A percentile compares a stretch with the other conserved stretches of the same genome.
These are phyloP conservation scores for Camponotus pennsylvanicus DNA, from an alignment of 1,140 invertebrate genomes.

Conservation along the genomic window DNA sequence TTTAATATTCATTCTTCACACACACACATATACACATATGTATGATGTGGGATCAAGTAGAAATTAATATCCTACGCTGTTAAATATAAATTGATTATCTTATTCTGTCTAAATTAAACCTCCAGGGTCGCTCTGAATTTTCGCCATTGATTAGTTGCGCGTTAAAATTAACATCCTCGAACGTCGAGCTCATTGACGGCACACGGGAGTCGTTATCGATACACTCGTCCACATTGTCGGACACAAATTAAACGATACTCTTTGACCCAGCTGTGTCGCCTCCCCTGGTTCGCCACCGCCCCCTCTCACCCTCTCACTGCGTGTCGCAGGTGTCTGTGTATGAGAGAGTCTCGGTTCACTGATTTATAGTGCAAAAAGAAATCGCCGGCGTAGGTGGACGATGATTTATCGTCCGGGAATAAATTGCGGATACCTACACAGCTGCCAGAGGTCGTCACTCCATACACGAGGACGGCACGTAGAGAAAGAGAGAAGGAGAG, in stretches of 20 bases:
- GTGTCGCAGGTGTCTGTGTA: conserved; percentile 51
- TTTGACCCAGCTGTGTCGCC: conserved; percentile 20
- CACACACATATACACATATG: neutral
- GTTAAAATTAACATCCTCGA: conserved; percentile 24
- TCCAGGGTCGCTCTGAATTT: neutral
- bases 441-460: conserved; percentile 66
- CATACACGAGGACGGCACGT: conserved; percentile 21
- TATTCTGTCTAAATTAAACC: conserved; percentile 23
- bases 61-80: neutral
- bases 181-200: neutral
- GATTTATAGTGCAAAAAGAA: conserved; percentile 80
- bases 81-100: conserved; percentile 31
- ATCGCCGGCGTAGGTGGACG: conserved; percentile 79
- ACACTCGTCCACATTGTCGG: conserved; percentile 26
- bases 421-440: conserved; percentile 77
- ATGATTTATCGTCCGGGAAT: conserved; percentile 78
- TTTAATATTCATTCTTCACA: neutral
- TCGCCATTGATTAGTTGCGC: conserved; percentile 18
- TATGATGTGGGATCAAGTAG: neutral
- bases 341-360: conserved; percentile 58
- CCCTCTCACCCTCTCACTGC: neutral
- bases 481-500: conserved; percentile 26
- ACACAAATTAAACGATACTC: conserved; percentile 49
- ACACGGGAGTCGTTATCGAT: conserved; percentile 10
- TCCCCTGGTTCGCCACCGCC: neutral